Evolutionary conservation across 2,113 vertebrate genomes (phyloP).

Genomic region (Forbesichthys papilliferus): DNA sequence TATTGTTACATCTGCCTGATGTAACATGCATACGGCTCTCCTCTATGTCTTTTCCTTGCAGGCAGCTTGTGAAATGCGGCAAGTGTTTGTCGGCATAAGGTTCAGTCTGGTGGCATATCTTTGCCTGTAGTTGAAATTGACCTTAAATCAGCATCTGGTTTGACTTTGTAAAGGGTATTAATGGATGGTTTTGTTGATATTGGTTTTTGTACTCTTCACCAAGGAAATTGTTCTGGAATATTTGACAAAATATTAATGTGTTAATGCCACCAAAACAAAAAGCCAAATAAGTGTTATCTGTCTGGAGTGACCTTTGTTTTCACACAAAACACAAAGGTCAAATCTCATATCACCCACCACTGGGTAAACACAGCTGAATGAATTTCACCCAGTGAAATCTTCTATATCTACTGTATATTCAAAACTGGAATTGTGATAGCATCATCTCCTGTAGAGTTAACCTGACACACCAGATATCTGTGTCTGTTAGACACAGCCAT

Average conservation of each 20-base stretch:
- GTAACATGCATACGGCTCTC: slow-evolving; percentile 48
- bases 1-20: slow-evolving; percentile 70
- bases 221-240: not conserved
- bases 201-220: not conserved
- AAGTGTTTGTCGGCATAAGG: slow-evolving; percentile 22
- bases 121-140: slow-evolving; percentile 17
- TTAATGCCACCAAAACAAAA: slow-evolving; percentile 5
- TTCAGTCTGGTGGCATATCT: slow-evolving; percentile 16
- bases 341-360: slow-evolving; percentile 30
- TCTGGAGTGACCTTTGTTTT: slow-evolving; percentile 41
- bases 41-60: slow-evolving; percentile 41
- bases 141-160: not conserved
- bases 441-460: slow-evolving; percentile 42
- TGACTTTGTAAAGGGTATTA: not conserved
- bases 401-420: not conserved
- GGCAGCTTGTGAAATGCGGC: slow-evolving; percentile 45
- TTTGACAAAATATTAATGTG: not conserved
- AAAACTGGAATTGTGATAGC: slow-evolving; percentile 9
- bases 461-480: too few species aligned
- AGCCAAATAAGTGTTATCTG: slow-evolving; percentile 14
- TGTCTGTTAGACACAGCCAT: too few species aligned
- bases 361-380: slow-evolving; percentile 26
- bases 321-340: slow-evolving; percentile 22
- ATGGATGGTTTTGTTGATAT: not conserved
- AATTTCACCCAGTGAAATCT: slow-evolving; percentile 33